Base-by-base conservation (phyloP, 1,140 invertebrate species). In the Calosoma granatense region DNA sequence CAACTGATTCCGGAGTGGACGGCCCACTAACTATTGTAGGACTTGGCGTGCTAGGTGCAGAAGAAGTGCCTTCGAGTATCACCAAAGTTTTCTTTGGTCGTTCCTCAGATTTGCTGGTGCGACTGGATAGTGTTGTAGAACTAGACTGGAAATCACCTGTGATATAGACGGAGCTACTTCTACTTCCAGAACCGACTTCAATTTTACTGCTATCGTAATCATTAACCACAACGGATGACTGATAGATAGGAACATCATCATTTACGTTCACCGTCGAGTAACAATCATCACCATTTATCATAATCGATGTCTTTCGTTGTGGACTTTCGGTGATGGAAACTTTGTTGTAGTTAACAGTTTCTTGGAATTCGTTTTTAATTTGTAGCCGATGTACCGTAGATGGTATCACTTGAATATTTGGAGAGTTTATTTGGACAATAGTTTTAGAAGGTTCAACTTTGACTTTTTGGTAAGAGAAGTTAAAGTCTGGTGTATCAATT, bases 201-300 rank as follows among this genome's bases (percentile, higher is more conserved):
- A 56, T 60, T 11, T 53, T 63, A 15, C 23, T 26, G 15, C 58
- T 52, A 68, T 79, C 78, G 62, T 79, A 53, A 68, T 79, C 78
- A 62, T 79, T 80, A 20, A 84, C 81, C 23, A 83, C 80, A 30
- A 84, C 82, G 1, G 82, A 84, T 15, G 81, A 84, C 59, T 83
- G 79, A 68, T 84, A 84, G 30, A 83, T 71, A 11, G 81, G 79
- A 12, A 77, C 76, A 56, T 80, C 74, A 56, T 79, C 79, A 23
- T 74, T 78, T 0, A 81, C 78, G 63, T 82, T 83, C 66, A 82
- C 77, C 2, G 78, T 82, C 21, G 80, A 79, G 65, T 83, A 83
- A 70, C 82, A 84, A 68, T 83, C 79, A 61, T 87, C 83, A 2
- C 83, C 83, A 63, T 81, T 87, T 56, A 88, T 87, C 68, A 86